Evolutionary conservation across 2,888 invertebrate genomes (phyloP).

Genomic region (Drosophila lutescens): DNA sequence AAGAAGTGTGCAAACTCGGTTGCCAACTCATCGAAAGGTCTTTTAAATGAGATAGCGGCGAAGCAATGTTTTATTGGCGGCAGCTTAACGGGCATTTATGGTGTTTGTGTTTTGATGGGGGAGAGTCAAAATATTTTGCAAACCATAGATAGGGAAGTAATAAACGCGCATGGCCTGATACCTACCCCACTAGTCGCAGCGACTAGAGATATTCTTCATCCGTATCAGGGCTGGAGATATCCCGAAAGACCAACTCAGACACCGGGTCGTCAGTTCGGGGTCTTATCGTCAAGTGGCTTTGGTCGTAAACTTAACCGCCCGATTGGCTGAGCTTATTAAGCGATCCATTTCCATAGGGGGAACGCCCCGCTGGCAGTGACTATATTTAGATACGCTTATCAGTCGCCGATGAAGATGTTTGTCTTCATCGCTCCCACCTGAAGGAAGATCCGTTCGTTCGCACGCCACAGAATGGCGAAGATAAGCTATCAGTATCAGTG

Average conservation of each 20-base stretch:
- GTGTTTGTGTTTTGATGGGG: slow-evolving; percentile 37
- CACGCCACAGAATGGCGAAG: slow-evolving; percentile 19
- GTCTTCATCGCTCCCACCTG: slow-evolving; percentile 19
- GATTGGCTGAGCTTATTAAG: slow-evolving; percentile 24
- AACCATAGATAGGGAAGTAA: not conserved
- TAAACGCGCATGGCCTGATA: not conserved
- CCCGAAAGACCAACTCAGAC: slow-evolving; percentile 16
- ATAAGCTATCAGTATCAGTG: slow-evolving; percentile 43
- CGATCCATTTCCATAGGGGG: slow-evolving; percentile 32
- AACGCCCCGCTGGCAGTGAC: slow-evolving; percentile 20
- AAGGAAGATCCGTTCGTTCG: slow-evolving; percentile 24
- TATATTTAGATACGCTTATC: slow-evolving; percentile 32
- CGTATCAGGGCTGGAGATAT: slow-evolving; percentile 15
- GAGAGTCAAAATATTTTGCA: slow-evolving; percentile 29
- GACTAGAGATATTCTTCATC: slow-evolving; percentile 2
- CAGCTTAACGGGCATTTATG: slow-evolving; percentile 33
- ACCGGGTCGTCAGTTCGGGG: slow-evolving; percentile 14
- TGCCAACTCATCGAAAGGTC: slow-evolving; percentile 29
- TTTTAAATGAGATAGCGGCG: slow-evolving; percentile 14
- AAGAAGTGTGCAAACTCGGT: slow-evolving; percentile 40
- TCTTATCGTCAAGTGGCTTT: slow-evolving; percentile 36
- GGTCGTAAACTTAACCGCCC: slow-evolving; percentile 28
- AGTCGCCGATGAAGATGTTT: slow-evolving; percentile 6
- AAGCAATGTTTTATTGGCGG: slow-evolving; percentile 18
- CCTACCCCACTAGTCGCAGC: slow-evolving; percentile 19